Evolutionary conservation across 2,113 vertebrate genomes (phyloP).

Genomic region (Corythoichthys intestinalis): DNA sequence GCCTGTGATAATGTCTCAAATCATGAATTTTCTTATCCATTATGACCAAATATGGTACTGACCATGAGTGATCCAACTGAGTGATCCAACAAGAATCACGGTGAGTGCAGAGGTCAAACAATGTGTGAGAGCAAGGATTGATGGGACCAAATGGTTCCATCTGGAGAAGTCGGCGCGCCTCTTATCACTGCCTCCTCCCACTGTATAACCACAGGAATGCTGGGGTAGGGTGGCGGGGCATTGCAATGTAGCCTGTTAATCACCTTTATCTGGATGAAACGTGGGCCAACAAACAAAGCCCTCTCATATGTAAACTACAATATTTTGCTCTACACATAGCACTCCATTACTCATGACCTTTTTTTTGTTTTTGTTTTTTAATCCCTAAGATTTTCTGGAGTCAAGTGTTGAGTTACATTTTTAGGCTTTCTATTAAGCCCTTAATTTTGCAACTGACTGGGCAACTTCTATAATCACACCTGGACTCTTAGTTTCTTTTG

Average conservation of each 20-base stretch:
- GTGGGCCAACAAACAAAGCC: conserved; percentile 7
- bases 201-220: conserved; percentile 54
- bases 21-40: conserved; percentile 15
- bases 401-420: background rate
- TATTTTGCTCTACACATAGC: background rate
- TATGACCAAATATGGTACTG: background rate
- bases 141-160: conserved; percentile 39
- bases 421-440: background rate
- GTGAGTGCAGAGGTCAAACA: conserved; percentile 8
- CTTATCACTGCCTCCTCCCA: conserved; percentile 49
- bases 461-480: background rate
- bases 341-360: background rate
- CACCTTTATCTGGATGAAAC: conserved; percentile 23
- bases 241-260: conserved; percentile 14
- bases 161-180: conserved; percentile 38
- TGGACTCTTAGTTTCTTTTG: background rate
- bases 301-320: background rate
- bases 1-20: background rate
- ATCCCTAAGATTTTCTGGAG: background rate
- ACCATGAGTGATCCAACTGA: too few relatives aligned
- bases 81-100: conserved; percentile 6
- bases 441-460: background rate
- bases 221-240: conserved; percentile 19
- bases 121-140: conserved; percentile 24
- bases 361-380: background rate